Conservation (phyloP, 1,140 invertebrate species). For the Camponotus floridanus region DNA sequence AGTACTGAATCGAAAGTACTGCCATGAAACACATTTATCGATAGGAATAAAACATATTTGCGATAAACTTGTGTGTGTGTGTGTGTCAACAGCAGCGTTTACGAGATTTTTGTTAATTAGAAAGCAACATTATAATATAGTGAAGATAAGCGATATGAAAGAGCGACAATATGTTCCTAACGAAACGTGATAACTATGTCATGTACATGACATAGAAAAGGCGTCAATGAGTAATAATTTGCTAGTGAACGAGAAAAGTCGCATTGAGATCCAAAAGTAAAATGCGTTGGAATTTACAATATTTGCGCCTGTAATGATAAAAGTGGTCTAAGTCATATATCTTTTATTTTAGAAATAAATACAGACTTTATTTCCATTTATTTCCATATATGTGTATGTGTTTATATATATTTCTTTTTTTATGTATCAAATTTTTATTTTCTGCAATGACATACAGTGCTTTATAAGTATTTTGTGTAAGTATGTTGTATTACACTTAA, state of each 20-base stretch:
- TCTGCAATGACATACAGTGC: background rate
- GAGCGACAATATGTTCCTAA: slow-evolving; percentile 58
- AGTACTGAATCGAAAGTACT: slow-evolving; percentile 76
- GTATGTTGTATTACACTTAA: background rate
- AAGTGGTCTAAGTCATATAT: slow-evolving; percentile 13
- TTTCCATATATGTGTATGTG: too few relatives aligned
- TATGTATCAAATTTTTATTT: background rate
- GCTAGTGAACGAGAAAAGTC: background rate
- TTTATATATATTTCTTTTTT: background rate
- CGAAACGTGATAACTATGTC: slow-evolving; percentile 28
- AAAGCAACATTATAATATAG: slow-evolving; percentile 25
- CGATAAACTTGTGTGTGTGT: background rate
- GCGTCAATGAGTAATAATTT: background rate
- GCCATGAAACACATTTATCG: slow-evolving; percentile 67
- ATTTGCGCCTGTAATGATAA: slow-evolving; percentile 10
- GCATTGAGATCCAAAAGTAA: background rate
- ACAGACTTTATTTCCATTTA: background rate
- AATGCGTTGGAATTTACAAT: background rate
- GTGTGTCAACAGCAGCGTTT: slow-evolving; percentile 22
- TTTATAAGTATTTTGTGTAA: background rate
- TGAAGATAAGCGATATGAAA: slow-evolving; percentile 25
- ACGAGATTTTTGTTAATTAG: slow-evolving; percentile 48
- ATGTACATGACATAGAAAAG: background rate
- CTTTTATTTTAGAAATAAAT: background rate
- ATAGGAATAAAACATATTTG: slow-evolving; percentile 37